Conservation (phyloP, 1,140 invertebrate genomes). For the Conus ventricosus region DNA sequence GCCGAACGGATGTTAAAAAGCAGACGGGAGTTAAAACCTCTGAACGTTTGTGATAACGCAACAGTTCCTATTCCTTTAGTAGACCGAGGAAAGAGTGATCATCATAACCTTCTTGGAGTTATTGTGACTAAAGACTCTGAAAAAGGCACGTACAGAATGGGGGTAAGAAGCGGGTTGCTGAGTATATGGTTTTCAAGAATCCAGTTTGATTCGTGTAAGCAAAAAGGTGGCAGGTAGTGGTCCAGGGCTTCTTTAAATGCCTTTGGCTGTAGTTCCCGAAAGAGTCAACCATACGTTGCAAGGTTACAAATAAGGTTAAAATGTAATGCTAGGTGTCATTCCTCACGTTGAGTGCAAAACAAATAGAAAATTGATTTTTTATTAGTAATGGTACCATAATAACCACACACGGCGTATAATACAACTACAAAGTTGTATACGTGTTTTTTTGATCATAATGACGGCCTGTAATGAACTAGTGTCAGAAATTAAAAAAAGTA, state of each 20-base stretch:
- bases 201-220: slow-evolving; percentile 35
- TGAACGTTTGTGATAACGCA: neutral
- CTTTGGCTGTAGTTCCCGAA: neutral
- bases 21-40: neutral
- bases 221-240: neutral
- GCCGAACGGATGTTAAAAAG: neutral
- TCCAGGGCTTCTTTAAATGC: neutral
- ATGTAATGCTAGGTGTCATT: neutral
- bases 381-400: too few relatives aligned
- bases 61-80: neutral
- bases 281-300: neutral
- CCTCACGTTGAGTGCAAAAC: too few relatives aligned
- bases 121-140: neutral
- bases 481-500: too few relatives aligned
- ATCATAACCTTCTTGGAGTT: neutral
- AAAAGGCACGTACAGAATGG: neutral
- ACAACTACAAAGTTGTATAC: too few relatives aligned
- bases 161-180: slow-evolving; percentile 12
- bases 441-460: too few relatives aligned
- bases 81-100: neutral
- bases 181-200: slow-evolving; percentile 19
- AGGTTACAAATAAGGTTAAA: neutral
- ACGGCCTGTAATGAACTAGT: too few relatives aligned
- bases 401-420: too few relatives aligned
- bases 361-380: too few relatives aligned